Conservation (phyloP, 2,888 invertebrate species). For the Zootermopsis nevadensis region DNA sequence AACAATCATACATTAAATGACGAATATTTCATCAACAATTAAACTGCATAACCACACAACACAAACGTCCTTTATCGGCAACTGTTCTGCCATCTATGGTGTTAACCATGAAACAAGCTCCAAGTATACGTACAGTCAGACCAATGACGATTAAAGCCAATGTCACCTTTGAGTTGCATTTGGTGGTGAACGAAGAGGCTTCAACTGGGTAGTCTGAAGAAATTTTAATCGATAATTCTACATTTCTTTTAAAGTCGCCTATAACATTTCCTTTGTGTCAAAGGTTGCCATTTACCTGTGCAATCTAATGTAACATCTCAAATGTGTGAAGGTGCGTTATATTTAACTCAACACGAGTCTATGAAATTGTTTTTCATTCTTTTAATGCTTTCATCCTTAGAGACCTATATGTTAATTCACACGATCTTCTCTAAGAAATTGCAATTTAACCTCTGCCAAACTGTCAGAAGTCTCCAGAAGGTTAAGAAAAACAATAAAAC, state of each 20-base stretch:
- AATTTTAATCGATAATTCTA: no score
- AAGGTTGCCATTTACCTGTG: no score
- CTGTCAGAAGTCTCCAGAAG: neutral
- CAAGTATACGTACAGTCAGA: constrained; percentile 8
- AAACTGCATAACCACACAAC: neutral
- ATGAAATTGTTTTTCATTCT: no score
- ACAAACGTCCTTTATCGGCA: neutral
- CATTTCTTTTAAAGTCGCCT: no score
- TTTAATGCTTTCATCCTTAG: no score
- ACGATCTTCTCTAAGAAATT: neutral
- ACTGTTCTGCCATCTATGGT: constrained; percentile 36
- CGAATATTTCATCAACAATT: neutral
- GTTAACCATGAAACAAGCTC: neutral
- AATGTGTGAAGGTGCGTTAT: no score
- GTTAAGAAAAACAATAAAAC: neutral
- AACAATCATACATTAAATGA: neutral
- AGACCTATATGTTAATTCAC: no score
- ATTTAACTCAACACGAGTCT: no score
- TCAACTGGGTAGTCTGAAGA: no score
- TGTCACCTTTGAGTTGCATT: neutral
- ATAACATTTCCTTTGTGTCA: no score
- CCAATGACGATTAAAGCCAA: neutral
- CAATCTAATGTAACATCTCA: no score
- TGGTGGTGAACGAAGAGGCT: no score
- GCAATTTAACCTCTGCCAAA: neutral